Evolutionary conservation across 2,113 vertebrate genomes (phyloP), one percentile per base, ranked within the genome.

Genomic region (Odobenus rosmarus): DNA sequence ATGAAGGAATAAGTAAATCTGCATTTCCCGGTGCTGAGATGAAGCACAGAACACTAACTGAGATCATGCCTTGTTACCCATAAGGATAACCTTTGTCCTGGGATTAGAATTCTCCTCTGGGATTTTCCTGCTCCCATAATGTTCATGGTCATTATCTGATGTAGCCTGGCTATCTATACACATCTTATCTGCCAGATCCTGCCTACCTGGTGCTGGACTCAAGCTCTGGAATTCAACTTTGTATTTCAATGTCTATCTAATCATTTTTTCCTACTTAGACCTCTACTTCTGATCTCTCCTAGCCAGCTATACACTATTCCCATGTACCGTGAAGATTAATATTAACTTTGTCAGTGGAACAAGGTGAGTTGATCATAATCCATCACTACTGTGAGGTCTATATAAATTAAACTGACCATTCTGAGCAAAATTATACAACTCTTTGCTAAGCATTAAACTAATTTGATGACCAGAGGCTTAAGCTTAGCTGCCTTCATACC

Each of bases 331-430:
- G 24, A 5, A 87, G 33, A 15, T 87, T 61, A 53, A 86, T 64
- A 64, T 67, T 92, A 62, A 77, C 76, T 95, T 93, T 77, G 4
- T 64, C 69, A 96, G 31, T 96, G 16, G 3, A 90, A 81, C 5
- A 93, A 69, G 36, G 28, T 85, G 85, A 93, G 1, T 28, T 92
- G 39, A 84, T 90, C 33, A 64, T 23, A 97, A 28, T 79, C 14
- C 14, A 57, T 95, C 8, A 62, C 4, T 82, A 10, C 16, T 88
- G 76, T 96, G n/a, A 88, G 24, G 6, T 76, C 4, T 84, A 2
- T 64, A 90, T 84, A 36, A 89, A 67, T 76, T 72, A 59, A 33
- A 71, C 2, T 91, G 36, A 96, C 8, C 2, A 81, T 74, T 84
- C 69, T 71, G 19, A 42, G 79, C 18, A 79, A 33, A 77, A 49